Evolutionary conservation across 2,113 vertebrate species (phyloP).

Genomic region (Cavia aperea): DNA sequence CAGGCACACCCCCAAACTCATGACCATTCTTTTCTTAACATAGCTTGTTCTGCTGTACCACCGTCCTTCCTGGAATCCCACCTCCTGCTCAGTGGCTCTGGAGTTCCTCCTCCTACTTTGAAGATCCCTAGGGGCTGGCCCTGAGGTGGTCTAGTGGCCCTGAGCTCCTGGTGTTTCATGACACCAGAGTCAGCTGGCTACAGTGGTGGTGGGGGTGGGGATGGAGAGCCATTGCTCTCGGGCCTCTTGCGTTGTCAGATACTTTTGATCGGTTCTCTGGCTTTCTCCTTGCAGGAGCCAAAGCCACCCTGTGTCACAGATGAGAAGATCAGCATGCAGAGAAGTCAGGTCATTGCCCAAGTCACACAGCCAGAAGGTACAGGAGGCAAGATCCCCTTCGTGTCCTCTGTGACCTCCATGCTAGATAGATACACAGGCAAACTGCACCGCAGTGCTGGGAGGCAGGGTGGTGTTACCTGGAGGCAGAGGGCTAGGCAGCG

Average conservation of each 20-base stretch:
- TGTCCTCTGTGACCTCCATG: not conserved
- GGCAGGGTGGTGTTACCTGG: not conserved
- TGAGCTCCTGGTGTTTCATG: not conserved
- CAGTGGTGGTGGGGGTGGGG: not conserved
- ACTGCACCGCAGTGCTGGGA: not conserved
- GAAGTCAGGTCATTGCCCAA: not conserved
- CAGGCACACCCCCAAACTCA: not conserved
- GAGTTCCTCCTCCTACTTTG: not conserved
- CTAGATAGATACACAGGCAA: not conserved
- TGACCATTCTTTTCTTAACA: not conserved
- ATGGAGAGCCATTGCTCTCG: accelerated
- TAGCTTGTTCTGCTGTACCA: not conserved
- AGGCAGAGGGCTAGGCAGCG: not conserved
- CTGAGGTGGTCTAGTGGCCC: accelerated
- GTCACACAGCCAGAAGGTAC: not conserved
- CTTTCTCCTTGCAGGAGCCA: not conserved
- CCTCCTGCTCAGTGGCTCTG: not conserved
- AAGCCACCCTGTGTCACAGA: not conserved
- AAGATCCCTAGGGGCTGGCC: not conserved
- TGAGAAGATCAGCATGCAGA: not conserved
- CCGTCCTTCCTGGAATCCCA: not conserved
- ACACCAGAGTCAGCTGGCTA: not conserved
- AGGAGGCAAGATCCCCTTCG: not conserved
- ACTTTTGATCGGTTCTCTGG: not conserved
- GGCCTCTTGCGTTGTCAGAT: accelerated